Evolutionary conservation across 2,888 invertebrate species (phyloP).

Genomic region (Acrocera orbiculus): DNA sequence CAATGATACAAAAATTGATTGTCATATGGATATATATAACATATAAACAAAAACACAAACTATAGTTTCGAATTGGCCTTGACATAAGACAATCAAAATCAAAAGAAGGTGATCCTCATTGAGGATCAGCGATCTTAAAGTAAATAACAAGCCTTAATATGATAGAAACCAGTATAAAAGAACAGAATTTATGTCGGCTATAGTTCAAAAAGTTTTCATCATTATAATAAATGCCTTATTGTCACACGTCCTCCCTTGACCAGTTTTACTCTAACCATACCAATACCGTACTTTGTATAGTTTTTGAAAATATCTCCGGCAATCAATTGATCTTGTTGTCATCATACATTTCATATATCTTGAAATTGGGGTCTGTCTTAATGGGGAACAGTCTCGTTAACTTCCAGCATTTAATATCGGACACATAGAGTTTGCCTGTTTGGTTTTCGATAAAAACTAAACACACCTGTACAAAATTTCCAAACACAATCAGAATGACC

Average conservation of each 20-base stretch:
- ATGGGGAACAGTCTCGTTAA: not conserved
- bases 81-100: too few relatives aligned
- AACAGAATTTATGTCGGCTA: slow-evolving; percentile 8
- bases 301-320: not conserved
- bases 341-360: slow-evolving; percentile 8
- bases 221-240: slow-evolving; percentile 11
- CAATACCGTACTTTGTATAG: not conserved
- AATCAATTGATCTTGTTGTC: slow-evolving; percentile 10
- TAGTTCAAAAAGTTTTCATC: slow-evolving; percentile 9
- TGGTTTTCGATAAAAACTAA: slow-evolving; percentile 7
- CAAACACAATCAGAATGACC: slow-evolving; percentile 1
- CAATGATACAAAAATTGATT: too few relatives aligned
- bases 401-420: not conserved
- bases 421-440: not conserved
- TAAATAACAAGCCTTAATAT: too few relatives aligned
- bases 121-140: too few relatives aligned
- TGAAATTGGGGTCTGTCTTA: slow-evolving; percentile 1
- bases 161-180: too few relatives aligned
- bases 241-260: slow-evolving; percentile 6
- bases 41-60: too few relatives aligned
- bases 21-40: too few relatives aligned
- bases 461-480: slow-evolving; percentile 6
- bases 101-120: too few relatives aligned
- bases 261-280: not conserved
- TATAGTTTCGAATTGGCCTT: too few relatives aligned